Base-by-base conservation (phyloP, 2,797 vertebrate species). In the Epinephelus awoara region DNA sequence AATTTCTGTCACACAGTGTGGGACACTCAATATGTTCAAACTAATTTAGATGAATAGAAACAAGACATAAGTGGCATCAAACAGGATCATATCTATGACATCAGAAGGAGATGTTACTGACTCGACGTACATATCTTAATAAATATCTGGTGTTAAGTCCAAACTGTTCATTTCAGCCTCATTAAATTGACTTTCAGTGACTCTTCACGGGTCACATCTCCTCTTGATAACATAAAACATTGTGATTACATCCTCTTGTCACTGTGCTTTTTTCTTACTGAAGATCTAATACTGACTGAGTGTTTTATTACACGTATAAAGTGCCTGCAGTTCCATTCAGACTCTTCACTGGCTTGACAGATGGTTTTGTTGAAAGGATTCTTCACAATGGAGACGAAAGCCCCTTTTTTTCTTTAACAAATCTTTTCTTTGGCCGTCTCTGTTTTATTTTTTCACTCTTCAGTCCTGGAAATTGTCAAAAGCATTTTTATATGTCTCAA, bases 401-500 rank as follows among this genome's bases (percentile, higher is more conserved):
- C 58, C 29, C 12, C 5, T 1, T 1, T 40, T 27, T 23, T 42
- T 29, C 2, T 51, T 38, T 2, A 65, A 7, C 23, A 52, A 19
- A 54, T 1, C 42, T 55, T 66, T 74, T 59, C 2, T 67, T 52
- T 54, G 6, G 11, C 13, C 0, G 2, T 21, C 5, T 51, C 9
- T 49, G 10, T 52, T 50, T 19, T 34, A 14, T 59, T 25, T 54
- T 4, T 6, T 34, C 18, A 18, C 50, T 78, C 27, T 68, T 12
- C 44, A 29, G 6, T n/a, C 19, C n/a, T 1, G 1, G 5, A 80
- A 52, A 64, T 6, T 21, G 18, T 79, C 19, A 67, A 61, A 72
- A 62, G 4, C 25, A 19, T 38, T 66, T 71, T 49, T 27, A 29
- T 8, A 27, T 7, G 59, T 72, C 77, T 67, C n/a, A 75, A 65